These are phyloP conservation scores for Chrysochloris asiatica DNA, from an alignment of 2,113 vertebrate species.

Conservation along the genomic window DNA sequence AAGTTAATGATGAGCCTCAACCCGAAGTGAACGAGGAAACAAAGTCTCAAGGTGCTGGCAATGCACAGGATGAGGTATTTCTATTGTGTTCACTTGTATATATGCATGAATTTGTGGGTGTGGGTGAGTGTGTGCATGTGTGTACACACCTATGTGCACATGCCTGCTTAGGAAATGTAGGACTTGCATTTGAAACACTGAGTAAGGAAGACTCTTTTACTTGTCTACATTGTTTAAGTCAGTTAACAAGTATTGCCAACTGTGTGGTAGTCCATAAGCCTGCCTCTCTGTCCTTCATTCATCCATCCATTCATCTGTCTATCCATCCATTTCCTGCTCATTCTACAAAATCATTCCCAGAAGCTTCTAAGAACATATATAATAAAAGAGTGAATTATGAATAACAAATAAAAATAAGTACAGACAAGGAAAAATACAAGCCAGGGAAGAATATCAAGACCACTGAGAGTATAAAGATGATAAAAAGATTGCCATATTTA, in stretches of 20 bases:
- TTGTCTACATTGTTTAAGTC: not conserved
- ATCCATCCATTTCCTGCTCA: not conserved
- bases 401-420: not conserved
- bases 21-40: constrained; percentile 59
- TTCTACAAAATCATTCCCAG: not conserved
- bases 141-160: too few relatives aligned
- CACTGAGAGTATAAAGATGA: not conserved
- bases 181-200: not conserved
- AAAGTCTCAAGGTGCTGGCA: constrained; percentile 58
- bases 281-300: not conserved
- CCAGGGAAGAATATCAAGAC: not conserved
- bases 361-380: not conserved
- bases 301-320: not conserved
- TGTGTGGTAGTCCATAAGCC: not conserved
- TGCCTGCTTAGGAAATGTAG: not conserved
- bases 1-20: constrained; percentile 55
- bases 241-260: not conserved
- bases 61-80: constrained; percentile 80
- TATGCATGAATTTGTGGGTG: not conserved
- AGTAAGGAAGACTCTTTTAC: not conserved
- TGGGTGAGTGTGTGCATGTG: not conserved
- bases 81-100: not conserved
- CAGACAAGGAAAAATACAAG: not conserved
- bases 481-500: not conserved
- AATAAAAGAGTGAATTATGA: not conserved